These are phyloP conservation scores for Uropsilus gracilis DNA, from an alignment of 2,113 vertebrate species.

Conservation along the genomic window DNA sequence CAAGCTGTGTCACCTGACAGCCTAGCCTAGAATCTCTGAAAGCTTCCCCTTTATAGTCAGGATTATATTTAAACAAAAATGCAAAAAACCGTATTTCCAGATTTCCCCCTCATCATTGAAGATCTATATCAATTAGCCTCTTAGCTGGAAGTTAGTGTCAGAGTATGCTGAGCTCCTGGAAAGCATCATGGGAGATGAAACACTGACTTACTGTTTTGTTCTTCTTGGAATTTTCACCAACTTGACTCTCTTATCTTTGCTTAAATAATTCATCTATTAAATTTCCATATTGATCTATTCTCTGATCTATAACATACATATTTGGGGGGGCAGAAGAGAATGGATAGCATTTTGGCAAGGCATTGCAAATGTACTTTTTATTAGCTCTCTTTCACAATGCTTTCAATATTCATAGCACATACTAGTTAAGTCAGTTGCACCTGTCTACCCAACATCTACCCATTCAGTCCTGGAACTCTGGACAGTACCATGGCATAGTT, in stretches of 20 bases:
- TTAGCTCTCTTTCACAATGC: neutral
- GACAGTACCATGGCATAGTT: neutral
- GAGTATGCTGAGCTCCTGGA: neutral
- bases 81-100: too few relatives aligned
- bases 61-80: too few relatives aligned
- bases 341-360: neutral
- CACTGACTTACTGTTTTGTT: neutral
- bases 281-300: neutral
- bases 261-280: neutral
- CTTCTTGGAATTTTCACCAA: neutral
- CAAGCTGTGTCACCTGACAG: neutral
- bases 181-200: neutral
- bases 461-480: neutral
- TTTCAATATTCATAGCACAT: neutral
- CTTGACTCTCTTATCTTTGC: neutral
- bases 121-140: neutral
- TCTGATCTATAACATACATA: neutral
- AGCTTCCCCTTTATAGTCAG: neutral
- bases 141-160: neutral
- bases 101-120: too few relatives aligned
- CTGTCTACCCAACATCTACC: too few relatives aligned
- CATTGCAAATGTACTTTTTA: neutral
- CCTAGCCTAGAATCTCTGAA: neutral
- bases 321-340: neutral
- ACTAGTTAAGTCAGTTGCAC: neutral